Base-by-base conservation (phyloP, 2,113 vertebrate genomes). In the Empidonax alnorum region DNA sequence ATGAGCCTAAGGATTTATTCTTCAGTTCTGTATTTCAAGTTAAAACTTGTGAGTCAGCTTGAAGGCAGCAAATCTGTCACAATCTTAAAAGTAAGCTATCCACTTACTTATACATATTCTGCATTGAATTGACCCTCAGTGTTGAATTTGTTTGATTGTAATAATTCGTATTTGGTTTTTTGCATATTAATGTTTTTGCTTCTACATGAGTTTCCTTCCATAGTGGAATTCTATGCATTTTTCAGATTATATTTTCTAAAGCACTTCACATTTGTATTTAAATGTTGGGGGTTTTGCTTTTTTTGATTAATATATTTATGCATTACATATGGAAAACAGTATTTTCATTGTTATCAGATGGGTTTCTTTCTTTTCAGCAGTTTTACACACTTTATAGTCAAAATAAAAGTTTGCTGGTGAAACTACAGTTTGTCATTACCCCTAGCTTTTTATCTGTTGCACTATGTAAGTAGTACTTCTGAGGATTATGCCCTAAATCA, bases 391-490 rank as follows among this genome's bases (percentile, higher is more conserved):
- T 97, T 97, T 94, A 87, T 83, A 78, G 76, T 95, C 79, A 78
- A 97, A 98, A 98, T 98, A 98, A 98, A 98, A 97, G 37, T 92
- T 96, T 91, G 92, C 87, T 97, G 95, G 67, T 97, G 96, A 93
- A 97, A 96, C 68, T 47, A 82, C 59, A n/a, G 5, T 31, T 52
- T 87, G 55, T 82, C 16, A 49, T 37, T 71, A 28, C 21, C 19
- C 44, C 5, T 55, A 8, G 33, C 5, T 1, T 14, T 77, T 74
- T 50, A 21, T 85, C 84, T 75, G n/a, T 61, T 75, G 18, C 0
- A 0, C 21, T 42, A 4, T 0, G 0, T 41, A 42, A n/a, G 3
- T 24, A n/a, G 12, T 44, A 39, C 12, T 74, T 65, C 8, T 46
- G 33, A 66, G 39, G 6, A 24, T 30, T 6, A 3, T 52, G 33